phyloP scores from a whole-genome alignment of 2,888 invertebrate species.

The Campaea margaritaria region DNA sequence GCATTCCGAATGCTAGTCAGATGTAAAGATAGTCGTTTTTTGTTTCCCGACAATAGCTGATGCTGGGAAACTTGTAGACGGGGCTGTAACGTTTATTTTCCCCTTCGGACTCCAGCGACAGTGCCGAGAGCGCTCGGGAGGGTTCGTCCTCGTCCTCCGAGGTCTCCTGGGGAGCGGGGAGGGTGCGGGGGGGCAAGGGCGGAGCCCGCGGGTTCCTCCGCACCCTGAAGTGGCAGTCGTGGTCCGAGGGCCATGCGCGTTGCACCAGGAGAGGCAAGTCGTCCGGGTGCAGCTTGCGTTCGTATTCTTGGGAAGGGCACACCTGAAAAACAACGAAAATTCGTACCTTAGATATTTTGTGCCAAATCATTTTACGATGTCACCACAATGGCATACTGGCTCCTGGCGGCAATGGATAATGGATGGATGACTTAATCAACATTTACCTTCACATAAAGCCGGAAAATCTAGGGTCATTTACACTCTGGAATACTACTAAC shows the following conservation, averaged over 20 bases:
- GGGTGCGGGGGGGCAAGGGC: constrained; percentile 87
- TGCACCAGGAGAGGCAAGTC: constrained; percentile 94
- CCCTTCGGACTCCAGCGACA: constrained; percentile 74
- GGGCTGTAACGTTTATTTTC: constrained; percentile 77
- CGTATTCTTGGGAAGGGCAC: constrained; percentile 92
- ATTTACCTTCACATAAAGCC: no score
- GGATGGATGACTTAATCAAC: no score
- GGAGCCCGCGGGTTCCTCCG: constrained; percentile 93
- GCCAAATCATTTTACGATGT: neutral
- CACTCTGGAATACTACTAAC: no score
- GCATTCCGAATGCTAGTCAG: constrained; percentile 65
- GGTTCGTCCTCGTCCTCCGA: constrained; percentile 73
- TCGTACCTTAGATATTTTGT: neutral
- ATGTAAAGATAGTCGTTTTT: constrained; percentile 81
- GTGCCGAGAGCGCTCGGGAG: constrained; percentile 73
- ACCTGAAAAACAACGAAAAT: constrained; percentile 73
- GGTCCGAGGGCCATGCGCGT: constrained; percentile 88
- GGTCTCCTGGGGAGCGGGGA: constrained; percentile 62
- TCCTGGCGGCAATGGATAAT: no score
- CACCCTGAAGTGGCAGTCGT: constrained; percentile 92
- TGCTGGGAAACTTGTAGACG: constrained; percentile 81
- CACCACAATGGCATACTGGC: neutral
- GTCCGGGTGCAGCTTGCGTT: constrained; percentile 94
- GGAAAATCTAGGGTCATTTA: no score
- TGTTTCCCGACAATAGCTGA: constrained; percentile 75